Base-by-base conservation (phyloP, 2,888 invertebrate genomes). In the Apamea crenata region DNA sequence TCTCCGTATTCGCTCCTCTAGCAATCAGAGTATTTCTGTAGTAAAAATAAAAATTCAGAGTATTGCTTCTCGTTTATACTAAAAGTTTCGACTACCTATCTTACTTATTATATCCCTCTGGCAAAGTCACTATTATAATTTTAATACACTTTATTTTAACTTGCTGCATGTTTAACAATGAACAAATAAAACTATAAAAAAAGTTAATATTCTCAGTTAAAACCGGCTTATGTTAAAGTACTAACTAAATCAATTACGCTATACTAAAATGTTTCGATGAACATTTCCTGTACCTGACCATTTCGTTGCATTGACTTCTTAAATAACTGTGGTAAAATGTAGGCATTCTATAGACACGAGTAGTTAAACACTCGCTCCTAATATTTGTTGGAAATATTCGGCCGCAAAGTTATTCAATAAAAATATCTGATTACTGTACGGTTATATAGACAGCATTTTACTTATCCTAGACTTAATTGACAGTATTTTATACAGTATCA, bases 21-120 rank as follows among this genome's bases (percentile, higher is more conserved):
- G 91, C 90, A 91, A 90, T 93, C 91, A 95, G 95, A 96, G 96
- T 96, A 96, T 96, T 96, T 94, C 91, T 89, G 93, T 94, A 95
- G 92, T 95, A 95, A 96, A 95, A 96, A 96, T 94, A 94, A 95
- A 94, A 95, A 95, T 94, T 95, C 94, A 95, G 96, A 97, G 96
- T 97, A 97, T 97, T 97, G 96, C 96, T 96, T 97, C 94, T 96
- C 95, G 93, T 96, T 96, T 96, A 96, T 95, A 95, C 96, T 96
- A 96, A 94, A 95, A 92, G 95, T 96, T 96, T 96, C 94, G 93
- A 95, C 95, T 96, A 96, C 94, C 96, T 96, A 96, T 94, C 90
- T 93, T 94, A 94, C 92, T 93, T 94, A 95, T 93, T 93, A 95
- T 95, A 96, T 96, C 96, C 96, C 96, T 96, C 96, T 96, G 96